Evolutionary conservation across 2,888 invertebrate species (phyloP), one percentile per base, ranked within the genome.

Genomic region (Scrobipalpa costella): DNA sequence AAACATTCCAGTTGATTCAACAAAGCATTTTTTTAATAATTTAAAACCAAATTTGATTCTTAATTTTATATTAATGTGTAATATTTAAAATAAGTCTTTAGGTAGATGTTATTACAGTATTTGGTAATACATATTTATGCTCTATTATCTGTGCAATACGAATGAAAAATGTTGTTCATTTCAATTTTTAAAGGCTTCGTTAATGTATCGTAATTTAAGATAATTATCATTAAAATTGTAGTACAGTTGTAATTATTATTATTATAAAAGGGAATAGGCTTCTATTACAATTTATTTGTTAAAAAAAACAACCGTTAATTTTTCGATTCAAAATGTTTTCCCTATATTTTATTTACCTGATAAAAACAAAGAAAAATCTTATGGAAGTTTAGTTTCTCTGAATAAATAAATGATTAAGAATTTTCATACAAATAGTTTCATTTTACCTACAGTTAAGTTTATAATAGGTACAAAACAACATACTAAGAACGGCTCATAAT

Each of bases 111-210:
- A 66, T 64, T 66, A 66, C 49, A 61, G 52, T 67, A 60, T 61
- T 57, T 63, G 61, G 57, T 65, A 63, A 63, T 59, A 52, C 38
- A 60, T 65, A 63, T 65, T 63, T 65, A 87, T 85, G 83, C 81
- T 86, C 81, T 78, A 82, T 81, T 79, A 80, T 80, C 78, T 84
- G 91, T 91, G 91, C 91, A 91, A 91, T 91, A 91, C 75, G 79
- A 81, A 80, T 84, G 81, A 76, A 79, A 79, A 79, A 76, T 70
- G 78, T 83, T 85, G 81, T 85, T 87, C 73, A 79, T 83, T 87
- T 84, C 78, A 71, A 80, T 83, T 84, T 63, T 73, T 75, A 77
- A 77, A 79, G 72, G 84, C 84, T 85, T 83, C 75, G 80, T 83
- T 81, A 79, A 76, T 75, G 72, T 81, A 82, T 80, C 74, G 77